These are phyloP conservation scores for Labeo calbasu DNA, from an alignment of 2,797 vertebrate genomes.

Conservation along the genomic window DNA sequence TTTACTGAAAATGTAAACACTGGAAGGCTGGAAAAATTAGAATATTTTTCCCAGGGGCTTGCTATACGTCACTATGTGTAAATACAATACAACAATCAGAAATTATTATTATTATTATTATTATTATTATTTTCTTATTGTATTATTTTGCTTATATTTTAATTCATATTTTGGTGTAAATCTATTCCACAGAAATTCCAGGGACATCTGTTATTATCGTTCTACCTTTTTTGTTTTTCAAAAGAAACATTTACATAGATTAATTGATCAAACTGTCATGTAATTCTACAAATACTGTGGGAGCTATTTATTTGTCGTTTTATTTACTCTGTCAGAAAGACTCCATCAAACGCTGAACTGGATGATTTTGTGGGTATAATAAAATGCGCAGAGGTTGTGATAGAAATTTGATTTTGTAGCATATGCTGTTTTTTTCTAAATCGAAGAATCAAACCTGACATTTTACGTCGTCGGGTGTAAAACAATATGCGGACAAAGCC, in stretches of 20 bases:
- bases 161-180: slow-evolving; percentile 33
- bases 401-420: slow-evolving; percentile 87
- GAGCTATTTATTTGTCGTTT: slow-evolving; percentile 80
- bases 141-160: slow-evolving; percentile 73
- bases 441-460: slow-evolving; percentile 65
- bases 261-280: slow-evolving; percentile 88
- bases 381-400: slow-evolving; percentile 88
- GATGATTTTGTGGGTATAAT: slow-evolving; percentile 92
- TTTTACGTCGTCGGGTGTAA: slow-evolving; percentile 7
- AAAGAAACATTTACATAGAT: slow-evolving; percentile 82
- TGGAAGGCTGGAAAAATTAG: slow-evolving; percentile 31
- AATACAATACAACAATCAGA: slow-evolving; percentile 45
- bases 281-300: slow-evolving; percentile 90
- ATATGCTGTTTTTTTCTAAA: slow-evolving; percentile 85
- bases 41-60: slow-evolving; percentile 28
- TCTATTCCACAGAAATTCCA: slow-evolving; percentile 71
- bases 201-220: slow-evolving; percentile 81
- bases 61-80: slow-evolving; percentile 44
- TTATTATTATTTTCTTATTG: slow-evolving; percentile 81
- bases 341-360: slow-evolving; percentile 87
- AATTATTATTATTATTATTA: slow-evolving; percentile 46
- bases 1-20: slow-evolving; percentile 43
- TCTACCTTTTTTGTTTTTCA: slow-evolving; percentile 82
- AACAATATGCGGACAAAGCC: neutral
- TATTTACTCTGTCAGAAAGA: slow-evolving; percentile 76